Evolutionary conservation across 2,113 vertebrate species (phyloP).

Genomic region (Notarius lentiginosus): DNA sequence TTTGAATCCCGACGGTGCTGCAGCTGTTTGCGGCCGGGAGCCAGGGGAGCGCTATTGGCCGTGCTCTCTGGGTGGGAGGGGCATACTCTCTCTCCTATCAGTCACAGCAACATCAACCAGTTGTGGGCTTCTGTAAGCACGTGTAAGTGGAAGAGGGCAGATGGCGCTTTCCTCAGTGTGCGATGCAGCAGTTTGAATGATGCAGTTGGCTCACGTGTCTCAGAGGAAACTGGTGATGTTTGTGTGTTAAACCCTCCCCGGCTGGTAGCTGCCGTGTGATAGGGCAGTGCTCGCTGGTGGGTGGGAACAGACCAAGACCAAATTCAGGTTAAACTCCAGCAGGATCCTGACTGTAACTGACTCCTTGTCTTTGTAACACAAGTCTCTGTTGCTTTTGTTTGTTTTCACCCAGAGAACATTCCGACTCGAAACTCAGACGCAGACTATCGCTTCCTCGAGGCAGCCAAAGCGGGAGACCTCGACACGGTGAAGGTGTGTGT

Average conservation of each 20-base stretch:
- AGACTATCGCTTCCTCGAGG: conserved; percentile 95
- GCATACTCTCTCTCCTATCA: background rate
- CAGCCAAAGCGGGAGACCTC: conserved; percentile 96
- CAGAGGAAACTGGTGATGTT: background rate
- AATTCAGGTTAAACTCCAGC: background rate
- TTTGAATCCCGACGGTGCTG: no score
- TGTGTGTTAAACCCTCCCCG: background rate
- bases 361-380: background rate
- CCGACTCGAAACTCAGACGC: conserved; percentile 94
- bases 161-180: background rate
- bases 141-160: background rate
- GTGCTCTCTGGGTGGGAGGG: no score
- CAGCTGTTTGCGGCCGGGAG: no score
- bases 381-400: conserved; percentile 7
- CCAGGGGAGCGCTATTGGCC: no score
- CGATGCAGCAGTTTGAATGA: background rate
- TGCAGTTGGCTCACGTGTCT: background rate
- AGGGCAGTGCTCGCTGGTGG: background rate
- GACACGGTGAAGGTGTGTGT: conserved; percentile 92
- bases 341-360: background rate
- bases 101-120: background rate
- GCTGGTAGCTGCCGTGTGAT: background rate
- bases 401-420: conserved; percentile 80
- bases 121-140: background rate
- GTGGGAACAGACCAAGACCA: background rate